A percentile compares a stretch with the other conserved stretches of the same genome.
Conservation (phyloP, 2,797 vertebrate species). For the Sebastes paucispinis region DNA sequence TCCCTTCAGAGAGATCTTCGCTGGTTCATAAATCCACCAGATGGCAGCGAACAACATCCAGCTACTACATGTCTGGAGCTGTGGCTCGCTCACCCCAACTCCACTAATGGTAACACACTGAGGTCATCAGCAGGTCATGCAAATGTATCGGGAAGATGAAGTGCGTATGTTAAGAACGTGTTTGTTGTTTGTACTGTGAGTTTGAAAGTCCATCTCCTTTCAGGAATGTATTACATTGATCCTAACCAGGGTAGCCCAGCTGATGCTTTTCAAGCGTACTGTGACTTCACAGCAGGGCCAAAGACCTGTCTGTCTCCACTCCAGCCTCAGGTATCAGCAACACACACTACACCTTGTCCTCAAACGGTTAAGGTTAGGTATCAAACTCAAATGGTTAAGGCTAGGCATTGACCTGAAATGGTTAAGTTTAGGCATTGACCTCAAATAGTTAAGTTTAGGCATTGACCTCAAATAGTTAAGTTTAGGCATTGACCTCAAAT, state of each 20-base stretch:
- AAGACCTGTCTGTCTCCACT: slow-evolving; percentile 84
- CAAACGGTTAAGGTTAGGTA: no score
- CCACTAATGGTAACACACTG: slow-evolving; percentile 76
- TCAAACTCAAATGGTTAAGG: no score
- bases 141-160: background rate
- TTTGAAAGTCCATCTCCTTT: background rate
- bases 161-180: background rate
- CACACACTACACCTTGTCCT: background rate
- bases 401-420: background rate
- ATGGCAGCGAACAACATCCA: slow-evolving; percentile 82
- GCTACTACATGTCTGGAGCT: slow-evolving; percentile 87
- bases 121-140: background rate
- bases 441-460: no score
- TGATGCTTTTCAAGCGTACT: slow-evolving; percentile 83
- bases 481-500: no score
- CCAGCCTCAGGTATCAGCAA: slow-evolving; percentile 74
- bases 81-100: slow-evolving; percentile 78
- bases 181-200: background rate
- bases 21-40: slow-evolving; percentile 79
- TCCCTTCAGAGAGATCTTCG: slow-evolving; percentile 79
- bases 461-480: no score
- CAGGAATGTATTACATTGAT: slow-evolving; percentile 87
- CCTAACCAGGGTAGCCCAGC: slow-evolving; percentile 88
- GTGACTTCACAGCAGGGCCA: slow-evolving; percentile 83
- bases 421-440: no score